Percentiles rank a stretch among this genome's conserved stretches.
These are phyloP conservation scores for Psammodynastes pulverulentus DNA, from an alignment of 2,113 vertebrate genomes.

Conservation along the genomic window DNA sequence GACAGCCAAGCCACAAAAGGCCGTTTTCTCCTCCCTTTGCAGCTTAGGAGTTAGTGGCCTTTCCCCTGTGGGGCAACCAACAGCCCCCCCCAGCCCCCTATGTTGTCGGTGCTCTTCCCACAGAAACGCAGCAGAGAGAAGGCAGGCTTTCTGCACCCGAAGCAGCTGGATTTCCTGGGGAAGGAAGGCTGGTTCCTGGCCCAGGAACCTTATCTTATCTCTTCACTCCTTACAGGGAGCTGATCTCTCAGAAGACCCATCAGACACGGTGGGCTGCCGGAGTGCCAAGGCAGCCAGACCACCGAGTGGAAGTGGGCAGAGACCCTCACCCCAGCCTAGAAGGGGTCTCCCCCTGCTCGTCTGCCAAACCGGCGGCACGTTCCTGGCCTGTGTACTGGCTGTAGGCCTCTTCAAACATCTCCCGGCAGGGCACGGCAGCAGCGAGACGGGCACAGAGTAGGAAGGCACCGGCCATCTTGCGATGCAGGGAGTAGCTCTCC, in stretches of 20 bases:
- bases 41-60: background rate
- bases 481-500: constrained; percentile 87
- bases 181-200: background rate
- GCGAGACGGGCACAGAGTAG: constrained; percentile 86
- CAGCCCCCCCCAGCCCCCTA: background rate
- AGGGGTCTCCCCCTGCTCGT: no score
- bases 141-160: background rate
- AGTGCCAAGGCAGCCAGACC: background rate
- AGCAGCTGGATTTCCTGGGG: background rate
- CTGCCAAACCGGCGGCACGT: background rate
- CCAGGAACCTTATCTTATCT: background rate
- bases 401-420: constrained; percentile 78
- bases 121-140: background rate
- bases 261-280: no score
- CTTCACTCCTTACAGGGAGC: background rate
- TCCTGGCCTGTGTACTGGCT: constrained; percentile 52
- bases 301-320: no score
- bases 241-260: background rate
- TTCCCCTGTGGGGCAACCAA: background rate
- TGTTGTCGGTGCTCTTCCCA: background rate
- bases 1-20: background rate
- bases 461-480: constrained; percentile 90
- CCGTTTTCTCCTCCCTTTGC: background rate
- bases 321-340: background rate
- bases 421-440: constrained; percentile 74